A percentile compares a stretch with the other conserved stretches of the same genome.
These are phyloP conservation scores for Acridotheres tristis DNA, from an alignment of 2,797 vertebrate genomes.

Conservation along the genomic window DNA sequence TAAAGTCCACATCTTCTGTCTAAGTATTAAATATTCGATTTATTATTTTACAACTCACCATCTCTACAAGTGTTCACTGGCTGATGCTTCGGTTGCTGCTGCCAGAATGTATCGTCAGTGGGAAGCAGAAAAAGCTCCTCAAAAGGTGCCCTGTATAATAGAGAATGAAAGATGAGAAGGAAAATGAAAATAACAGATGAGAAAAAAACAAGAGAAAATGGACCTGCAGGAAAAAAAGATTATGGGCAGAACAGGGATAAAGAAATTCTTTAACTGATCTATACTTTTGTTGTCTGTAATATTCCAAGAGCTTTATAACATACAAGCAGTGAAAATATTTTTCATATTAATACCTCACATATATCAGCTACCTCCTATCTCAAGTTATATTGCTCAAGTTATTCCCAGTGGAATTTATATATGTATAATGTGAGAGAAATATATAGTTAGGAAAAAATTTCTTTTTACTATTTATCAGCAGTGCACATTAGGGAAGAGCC, in stretches of 20 bases:
- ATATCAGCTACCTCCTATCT: conserved; percentile 52
- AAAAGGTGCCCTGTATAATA: not conserved
- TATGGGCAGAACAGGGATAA: not conserved
- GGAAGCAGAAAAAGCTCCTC: conserved; percentile 30
- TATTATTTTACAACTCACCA: conserved; percentile 62
- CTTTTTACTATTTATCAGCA: conserved; percentile 56
- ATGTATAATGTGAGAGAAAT: conserved; percentile 52
- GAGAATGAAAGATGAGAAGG: conserved; percentile 1
- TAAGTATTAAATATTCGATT: conserved; percentile 70
- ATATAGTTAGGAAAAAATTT: conserved; percentile 51
- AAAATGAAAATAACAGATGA: conserved; percentile 31
- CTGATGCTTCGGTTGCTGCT: conserved; percentile 53
- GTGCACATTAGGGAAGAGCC: not conserved
- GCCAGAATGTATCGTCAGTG: not conserved
- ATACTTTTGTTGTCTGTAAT: not conserved
- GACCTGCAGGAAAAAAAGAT: not conserved
- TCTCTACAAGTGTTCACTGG: conserved; percentile 59
- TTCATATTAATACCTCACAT: conserved; percentile 54
- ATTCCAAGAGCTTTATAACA: conserved; percentile 31
- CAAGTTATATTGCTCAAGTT: conserved; percentile 55
- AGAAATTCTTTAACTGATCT: not conserved
- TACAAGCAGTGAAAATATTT: conserved; percentile 49
- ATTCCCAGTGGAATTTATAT: conserved; percentile 60
- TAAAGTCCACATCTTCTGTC: conserved; percentile 63
- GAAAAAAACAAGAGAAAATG: conserved; percentile 12